Percentiles rank a stretch among this genome's conserved stretches.
phyloP scores from a whole-genome alignment of 2,797 vertebrate species.

The Pagetopsis macropterus region DNA sequence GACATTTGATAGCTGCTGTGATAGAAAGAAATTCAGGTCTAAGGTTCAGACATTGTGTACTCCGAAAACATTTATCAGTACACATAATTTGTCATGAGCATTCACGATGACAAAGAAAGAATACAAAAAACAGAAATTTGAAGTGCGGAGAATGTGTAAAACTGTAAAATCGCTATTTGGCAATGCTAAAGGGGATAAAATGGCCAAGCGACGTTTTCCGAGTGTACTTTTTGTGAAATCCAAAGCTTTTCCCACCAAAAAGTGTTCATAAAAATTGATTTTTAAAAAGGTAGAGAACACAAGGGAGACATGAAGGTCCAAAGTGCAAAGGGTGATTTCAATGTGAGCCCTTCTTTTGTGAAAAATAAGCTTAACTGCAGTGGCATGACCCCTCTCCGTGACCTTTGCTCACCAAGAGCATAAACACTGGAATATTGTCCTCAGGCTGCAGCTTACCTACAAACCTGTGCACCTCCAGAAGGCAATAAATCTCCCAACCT shows the following conservation, averaged over 20 bases:
- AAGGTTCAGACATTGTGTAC: background rate
- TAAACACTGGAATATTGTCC: constrained; percentile 49
- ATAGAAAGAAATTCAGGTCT: constrained; percentile 29
- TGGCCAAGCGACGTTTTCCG: background rate
- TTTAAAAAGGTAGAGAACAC: constrained; percentile 6
- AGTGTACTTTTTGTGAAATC: constrained; percentile 1
- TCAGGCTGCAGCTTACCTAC: constrained; percentile 18
- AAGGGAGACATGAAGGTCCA: constrained; percentile 9
- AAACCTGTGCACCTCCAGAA: constrained; percentile 33
- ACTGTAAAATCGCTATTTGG: background rate
- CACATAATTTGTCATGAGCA: constrained; percentile 7
- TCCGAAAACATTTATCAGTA: constrained; percentile 24
- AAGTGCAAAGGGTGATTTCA: constrained; percentile 22
- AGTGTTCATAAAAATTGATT: constrained; percentile 20
- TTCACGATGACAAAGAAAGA: background rate
- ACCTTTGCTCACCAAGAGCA: constrained; percentile 51
- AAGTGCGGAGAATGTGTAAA: too few species aligned
- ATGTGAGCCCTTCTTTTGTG: constrained; percentile 32
- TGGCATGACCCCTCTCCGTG: constrained; percentile 22
- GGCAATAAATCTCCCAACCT: constrained; percentile 39
- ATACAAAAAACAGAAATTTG: too few species aligned
- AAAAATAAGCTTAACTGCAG: constrained; percentile 37
- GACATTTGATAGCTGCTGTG: background rate
- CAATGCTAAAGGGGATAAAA: background rate
- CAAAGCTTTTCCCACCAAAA: background rate